These are phyloP conservation scores for Microtus richardsoni DNA, from an alignment of 2,113 vertebrate genomes.

Conservation along the genomic window DNA sequence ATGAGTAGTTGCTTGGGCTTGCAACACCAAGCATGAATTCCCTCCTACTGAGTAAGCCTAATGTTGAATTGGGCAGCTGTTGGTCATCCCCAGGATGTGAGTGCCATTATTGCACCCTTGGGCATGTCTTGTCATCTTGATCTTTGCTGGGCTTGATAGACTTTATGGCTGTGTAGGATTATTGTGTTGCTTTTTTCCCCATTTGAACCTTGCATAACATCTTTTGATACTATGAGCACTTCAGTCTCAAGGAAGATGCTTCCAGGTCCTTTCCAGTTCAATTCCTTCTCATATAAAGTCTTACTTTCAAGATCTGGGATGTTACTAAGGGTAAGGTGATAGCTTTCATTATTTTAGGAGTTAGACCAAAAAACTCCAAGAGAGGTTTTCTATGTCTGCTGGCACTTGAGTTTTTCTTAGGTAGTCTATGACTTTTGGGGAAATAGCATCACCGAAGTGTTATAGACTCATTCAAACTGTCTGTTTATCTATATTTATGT, in stretches of 20 bases:
- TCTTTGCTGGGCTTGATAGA: neutral
- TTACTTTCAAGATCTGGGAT: neutral
- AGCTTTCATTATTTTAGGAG: neutral
- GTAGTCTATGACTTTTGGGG: neutral
- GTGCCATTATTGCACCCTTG: neutral
- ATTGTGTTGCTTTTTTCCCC: neutral
- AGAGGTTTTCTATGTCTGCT: neutral
- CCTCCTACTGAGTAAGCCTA: too few relatives aligned
- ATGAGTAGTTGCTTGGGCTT: neutral
- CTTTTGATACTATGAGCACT: neutral
- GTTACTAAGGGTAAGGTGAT: neutral
- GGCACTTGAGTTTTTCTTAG: neutral
- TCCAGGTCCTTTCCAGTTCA: neutral
- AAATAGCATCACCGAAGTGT: neutral
- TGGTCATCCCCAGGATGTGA: neutral
- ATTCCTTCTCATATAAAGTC: neutral
- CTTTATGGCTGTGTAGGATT: neutral
- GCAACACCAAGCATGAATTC: too few relatives aligned
- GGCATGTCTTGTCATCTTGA: neutral
- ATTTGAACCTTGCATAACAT: neutral
- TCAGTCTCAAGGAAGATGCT: neutral
- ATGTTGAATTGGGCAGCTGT: too few relatives aligned
- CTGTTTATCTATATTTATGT: too few relatives aligned
- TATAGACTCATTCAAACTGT: neutral
- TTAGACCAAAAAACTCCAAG: neutral